Evolutionary conservation across 2,888 invertebrate genomes (phyloP), one percentile per base, ranked within the genome.

Genomic region (Leptinotarsa rubiginosa): DNA sequence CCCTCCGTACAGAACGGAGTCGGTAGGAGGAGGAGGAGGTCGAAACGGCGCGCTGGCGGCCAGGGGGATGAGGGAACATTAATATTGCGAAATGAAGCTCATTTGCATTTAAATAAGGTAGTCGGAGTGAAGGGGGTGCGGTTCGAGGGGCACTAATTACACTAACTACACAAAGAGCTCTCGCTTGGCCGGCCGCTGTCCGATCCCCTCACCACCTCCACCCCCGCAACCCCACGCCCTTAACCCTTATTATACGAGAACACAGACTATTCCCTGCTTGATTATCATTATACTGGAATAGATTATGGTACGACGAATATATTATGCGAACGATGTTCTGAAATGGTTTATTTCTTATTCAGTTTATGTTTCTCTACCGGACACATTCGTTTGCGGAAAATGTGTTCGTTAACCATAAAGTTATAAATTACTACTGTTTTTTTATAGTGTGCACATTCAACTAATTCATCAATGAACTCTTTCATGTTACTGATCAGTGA

Each of bases 31-130:
- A 83, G 80, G 76, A 80, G 80, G 80, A 83, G 80, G 83, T 80
- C 75, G 79, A 82, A 81, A 81, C 76, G 76, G 83, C 79, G 79
- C 79, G 74, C 75, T 82, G 81, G 80, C 83, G 81, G 81, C 83
- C 81, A 83, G 81, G 85, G 86, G 88, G 86, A 90, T 91, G 91
- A 91, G 90, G 90, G 91, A 92, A 92, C 93, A 94, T 94, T 93
- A 93, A 93, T 93, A 93, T 93, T 92, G 92, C 92, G 93, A 93
- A 93, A 94, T 93, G 93, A 94, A 94, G 93, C 94, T 94, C 93
- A 94, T 94, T 94, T 94, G 92, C 93, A 94, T 94, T 93, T 94
- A 94, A 94, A 94, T 94, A 94, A 94, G 93, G 93, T 88, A 87
- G 86, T 87, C 86, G 84, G 81, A 80, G 78, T 80, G 77, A 82